Conservation (phyloP, 2,888 invertebrate genomes). For the Sphecodes monilicornis region DNA sequence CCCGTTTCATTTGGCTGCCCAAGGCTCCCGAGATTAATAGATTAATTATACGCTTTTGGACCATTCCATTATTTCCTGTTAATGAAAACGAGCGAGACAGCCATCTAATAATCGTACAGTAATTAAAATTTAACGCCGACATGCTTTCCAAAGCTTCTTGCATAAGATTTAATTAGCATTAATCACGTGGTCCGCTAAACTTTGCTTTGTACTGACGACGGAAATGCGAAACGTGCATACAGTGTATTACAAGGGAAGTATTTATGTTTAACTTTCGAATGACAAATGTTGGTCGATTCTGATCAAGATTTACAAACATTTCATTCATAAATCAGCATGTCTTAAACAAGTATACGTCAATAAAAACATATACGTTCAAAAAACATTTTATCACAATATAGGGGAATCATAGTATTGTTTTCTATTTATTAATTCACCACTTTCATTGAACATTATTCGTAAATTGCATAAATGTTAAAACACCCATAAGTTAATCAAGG, state of each 20-base stretch:
- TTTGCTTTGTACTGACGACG: not conserved
- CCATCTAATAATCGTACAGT: conserved; percentile 19
- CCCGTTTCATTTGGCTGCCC: conserved; percentile 2
- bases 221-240: not conserved
- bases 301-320: not conserved
- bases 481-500: too few species aligned
- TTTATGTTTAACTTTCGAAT: not conserved
- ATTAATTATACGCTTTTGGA: conserved; percentile 37
- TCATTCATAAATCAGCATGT: not conserved
- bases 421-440: too few species aligned
- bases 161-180: conserved; percentile 26
- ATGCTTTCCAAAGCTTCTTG: not conserved
- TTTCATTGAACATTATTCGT: too few species aligned
- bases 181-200: not conserved
- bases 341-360: not conserved
- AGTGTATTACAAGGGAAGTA: not conserved
- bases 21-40: conserved; percentile 24
- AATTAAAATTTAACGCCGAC: conserved; percentile 36
- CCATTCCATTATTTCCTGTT: not conserved
- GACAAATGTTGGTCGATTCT: not conserved
- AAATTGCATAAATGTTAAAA: too few species aligned
- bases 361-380: not conserved
- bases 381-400: too few species aligned
- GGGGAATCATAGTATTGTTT: too few species aligned
- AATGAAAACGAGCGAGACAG: conserved; percentile 4